These are phyloP conservation scores for Psilopsiagon aymara DNA, from an alignment of 2,113 vertebrate genomes.

Conservation along the genomic window DNA sequence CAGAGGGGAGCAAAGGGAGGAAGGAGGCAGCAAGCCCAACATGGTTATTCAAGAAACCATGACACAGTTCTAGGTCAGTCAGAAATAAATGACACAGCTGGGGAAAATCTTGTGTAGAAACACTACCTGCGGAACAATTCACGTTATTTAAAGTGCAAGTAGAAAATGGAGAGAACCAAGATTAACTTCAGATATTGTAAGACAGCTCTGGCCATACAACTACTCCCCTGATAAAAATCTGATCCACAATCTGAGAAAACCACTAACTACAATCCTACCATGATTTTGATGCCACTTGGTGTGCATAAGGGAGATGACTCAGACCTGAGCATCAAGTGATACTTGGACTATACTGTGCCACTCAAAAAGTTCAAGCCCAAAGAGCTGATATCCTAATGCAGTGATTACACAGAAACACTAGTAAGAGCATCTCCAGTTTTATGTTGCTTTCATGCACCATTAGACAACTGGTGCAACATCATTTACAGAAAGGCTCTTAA, in stretches of 20 bases:
- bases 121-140: neutral
- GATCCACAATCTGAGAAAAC: neutral
- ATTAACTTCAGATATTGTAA: neutral
- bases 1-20: neutral
- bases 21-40: neutral
- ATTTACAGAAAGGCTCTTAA: constrained; percentile 22
- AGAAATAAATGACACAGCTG: neutral
- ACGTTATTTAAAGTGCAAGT: neutral
- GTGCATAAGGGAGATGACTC: neutral
- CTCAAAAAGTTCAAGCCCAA: constrained; percentile 8
- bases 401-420: neutral
- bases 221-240: neutral
- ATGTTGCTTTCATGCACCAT: neutral
- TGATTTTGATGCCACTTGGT: neutral
- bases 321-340: neutral
- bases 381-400: neutral
- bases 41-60: neutral
- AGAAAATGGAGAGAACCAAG: neutral
- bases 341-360: neutral
- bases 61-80: neutral
- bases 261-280: neutral
- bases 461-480: constrained; percentile 21
- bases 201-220: neutral
- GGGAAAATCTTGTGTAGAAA: neutral
- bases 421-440: constrained; percentile 12